These are phyloP conservation scores for Ctenopoma multispine DNA, from an alignment of 2,797 vertebrate genomes.

Conservation along the genomic window DNA sequence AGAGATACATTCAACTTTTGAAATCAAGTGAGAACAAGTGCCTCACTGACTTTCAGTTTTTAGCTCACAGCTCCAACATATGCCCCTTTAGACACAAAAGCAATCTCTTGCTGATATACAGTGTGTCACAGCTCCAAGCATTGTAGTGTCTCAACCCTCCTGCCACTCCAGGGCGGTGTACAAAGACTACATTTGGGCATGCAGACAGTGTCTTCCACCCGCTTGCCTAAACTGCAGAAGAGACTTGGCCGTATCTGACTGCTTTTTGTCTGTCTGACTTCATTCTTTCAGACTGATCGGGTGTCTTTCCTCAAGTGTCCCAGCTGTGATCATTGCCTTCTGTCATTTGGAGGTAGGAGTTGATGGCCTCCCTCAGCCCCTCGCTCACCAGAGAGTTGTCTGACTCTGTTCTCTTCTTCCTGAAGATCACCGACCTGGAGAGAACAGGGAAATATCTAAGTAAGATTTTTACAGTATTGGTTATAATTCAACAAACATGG, in stretches of 20 bases:
- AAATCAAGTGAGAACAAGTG: background rate
- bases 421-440: slow-evolving; percentile 84
- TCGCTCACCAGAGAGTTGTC: slow-evolving; percentile 86
- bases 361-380: slow-evolving; percentile 89
- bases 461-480: background rate
- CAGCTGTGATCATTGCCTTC: slow-evolving; percentile 72
- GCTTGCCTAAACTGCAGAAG: slow-evolving; percentile 7
- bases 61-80: background rate
- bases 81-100: slow-evolving; percentile 7
- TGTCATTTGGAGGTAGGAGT: slow-evolving; percentile 89
- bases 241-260: slow-evolving; percentile 8
- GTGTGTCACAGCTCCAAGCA: slow-evolving; percentile 11
- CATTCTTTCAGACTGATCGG: background rate
- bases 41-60: slow-evolving; percentile 10
- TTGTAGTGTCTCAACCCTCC: slow-evolving; percentile 61
- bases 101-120: slow-evolving; percentile 15
- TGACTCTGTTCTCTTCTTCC: slow-evolving; percentile 49
- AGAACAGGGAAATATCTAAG: slow-evolving; percentile 4
- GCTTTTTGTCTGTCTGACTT: slow-evolving; percentile 50
- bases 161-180: background rate
- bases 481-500: background rate
- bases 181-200: background rate
- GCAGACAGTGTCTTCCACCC: background rate
- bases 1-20: slow-evolving; percentile 21
- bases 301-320: slow-evolving; percentile 66